phyloP scores from a whole-genome alignment of 2,888 invertebrate species.

The Pachymerium ferrugineum region DNA sequence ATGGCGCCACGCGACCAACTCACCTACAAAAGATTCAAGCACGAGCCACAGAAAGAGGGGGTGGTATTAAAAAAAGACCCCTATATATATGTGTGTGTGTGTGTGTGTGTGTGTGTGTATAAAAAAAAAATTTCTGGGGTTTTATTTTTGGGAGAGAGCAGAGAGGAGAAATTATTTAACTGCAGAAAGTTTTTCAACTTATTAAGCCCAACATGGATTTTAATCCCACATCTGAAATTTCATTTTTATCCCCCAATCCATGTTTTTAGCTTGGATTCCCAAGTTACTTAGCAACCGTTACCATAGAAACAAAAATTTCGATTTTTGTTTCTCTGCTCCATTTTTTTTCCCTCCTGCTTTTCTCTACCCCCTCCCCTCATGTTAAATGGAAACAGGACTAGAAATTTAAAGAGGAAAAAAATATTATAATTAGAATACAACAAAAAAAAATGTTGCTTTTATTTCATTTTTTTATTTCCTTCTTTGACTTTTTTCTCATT shows the following conservation, averaged over 20 bases:
- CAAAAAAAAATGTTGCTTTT: neutral
- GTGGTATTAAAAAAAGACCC: neutral
- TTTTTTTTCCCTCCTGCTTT: neutral
- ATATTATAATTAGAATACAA: neutral
- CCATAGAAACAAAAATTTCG: conserved; percentile 12
- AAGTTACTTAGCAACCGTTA: neutral
- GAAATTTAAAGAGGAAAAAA: neutral
- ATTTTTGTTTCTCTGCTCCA: neutral
- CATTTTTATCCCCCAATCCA: neutral
- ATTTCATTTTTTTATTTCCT: neutral
- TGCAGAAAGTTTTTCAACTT: no score
- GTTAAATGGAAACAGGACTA: neutral
- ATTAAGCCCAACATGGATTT: no score
- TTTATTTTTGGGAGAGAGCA: neutral
- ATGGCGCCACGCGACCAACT: conserved; percentile 25
- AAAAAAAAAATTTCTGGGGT: neutral
- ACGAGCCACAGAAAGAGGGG: conserved; percentile 20
- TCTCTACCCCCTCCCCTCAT: neutral
- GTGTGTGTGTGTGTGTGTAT: no score
- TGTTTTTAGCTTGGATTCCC: conserved; percentile 23
- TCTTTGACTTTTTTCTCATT: no score
- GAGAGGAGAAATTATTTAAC: no score
- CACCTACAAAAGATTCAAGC: conserved; percentile 20
- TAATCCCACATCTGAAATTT: neutral
- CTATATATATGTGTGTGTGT: no score